Base-by-base conservation (phyloP, 2,797 vertebrate genomes). In the Sebastes melanostomus region DNA sequence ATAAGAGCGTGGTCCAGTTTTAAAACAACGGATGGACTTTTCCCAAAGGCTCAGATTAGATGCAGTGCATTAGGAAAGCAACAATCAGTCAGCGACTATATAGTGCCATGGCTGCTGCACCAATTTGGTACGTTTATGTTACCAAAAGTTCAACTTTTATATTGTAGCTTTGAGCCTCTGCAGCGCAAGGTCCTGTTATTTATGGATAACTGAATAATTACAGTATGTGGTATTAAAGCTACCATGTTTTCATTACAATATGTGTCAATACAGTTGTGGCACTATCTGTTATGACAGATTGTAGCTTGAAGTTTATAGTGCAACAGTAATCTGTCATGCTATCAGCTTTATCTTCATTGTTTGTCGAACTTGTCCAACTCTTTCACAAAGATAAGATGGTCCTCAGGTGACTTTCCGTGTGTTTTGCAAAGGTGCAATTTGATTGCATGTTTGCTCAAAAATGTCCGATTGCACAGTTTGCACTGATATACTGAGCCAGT, bases 401-500 rank as follows among this genome's bases (percentile, higher is more conserved):
- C 98, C 95, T 99, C 98, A 3, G 98, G 98, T 77, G 98, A 98
- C 95, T 99, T 99, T 93, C 98, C 98, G 14, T 99, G 98, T 75
- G 98, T 98, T 97, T 99, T 99, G 93, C 98, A 99, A 93, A 99
- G 97, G 95, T 99, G 98, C 96, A 99, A 97, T 96, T 99, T 99
- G 92, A 99, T 97, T 89, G 98, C 98, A 86, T 99, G 98, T 92
- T 99, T 99, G 96, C 98, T 99, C 91, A 97, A 96, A 95, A 99
- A 99, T 91, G 98, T 99, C 94, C 98, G 97, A 95, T 96, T 99
- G 95, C 98, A 99, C 93, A 99, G 96, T 95, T 98, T 98, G 94
- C 98, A 99, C 87, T 99, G 98, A 96, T 97, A 97, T 88, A 97
- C 93, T 86, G 97, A 97, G 93, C 97, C 96, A 78, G 95, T 89